These are phyloP conservation scores for Timandra comae DNA, from an alignment of 2,888 invertebrate genomes.

Conservation along the genomic window DNA sequence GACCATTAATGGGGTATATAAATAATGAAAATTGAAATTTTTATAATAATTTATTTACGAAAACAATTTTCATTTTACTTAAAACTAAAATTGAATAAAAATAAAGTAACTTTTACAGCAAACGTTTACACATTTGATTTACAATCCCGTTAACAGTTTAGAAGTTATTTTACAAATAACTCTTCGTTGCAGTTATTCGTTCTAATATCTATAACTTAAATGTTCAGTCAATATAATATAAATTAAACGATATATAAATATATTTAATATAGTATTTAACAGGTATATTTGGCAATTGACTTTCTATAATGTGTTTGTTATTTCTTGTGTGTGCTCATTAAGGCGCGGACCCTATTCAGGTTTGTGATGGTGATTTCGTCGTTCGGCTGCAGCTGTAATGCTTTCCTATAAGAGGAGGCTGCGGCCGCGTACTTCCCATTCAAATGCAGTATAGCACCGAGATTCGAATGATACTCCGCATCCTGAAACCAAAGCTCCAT, in stretches of 20 bases:
- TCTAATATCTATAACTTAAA: background rate
- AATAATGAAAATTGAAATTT: too few relatives aligned
- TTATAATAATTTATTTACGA: too few relatives aligned
- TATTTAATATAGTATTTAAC: slow-evolving; percentile 27
- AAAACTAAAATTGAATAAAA: too few relatives aligned
- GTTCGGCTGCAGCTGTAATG: slow-evolving; percentile 90
- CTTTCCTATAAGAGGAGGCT: slow-evolving; percentile 89
- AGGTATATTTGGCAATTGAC: slow-evolving; percentile 67
- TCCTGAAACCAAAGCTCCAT: slow-evolving; percentile 74
- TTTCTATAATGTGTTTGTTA: slow-evolving; percentile 42
- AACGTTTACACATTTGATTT: slow-evolving; percentile 8
- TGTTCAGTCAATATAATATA: background rate
- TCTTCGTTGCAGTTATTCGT: background rate
- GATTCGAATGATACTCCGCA: slow-evolving; percentile 93
- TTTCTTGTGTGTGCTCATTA: slow-evolving; percentile 59
- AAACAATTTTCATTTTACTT: too few relatives aligned
- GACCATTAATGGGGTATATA: background rate
- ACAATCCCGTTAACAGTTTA: background rate
- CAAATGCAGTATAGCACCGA: slow-evolving; percentile 95
- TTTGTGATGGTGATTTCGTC: slow-evolving; percentile 93
- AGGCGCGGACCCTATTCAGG: slow-evolving; percentile 77
- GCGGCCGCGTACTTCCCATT: slow-evolving; percentile 94
- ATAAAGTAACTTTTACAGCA: slow-evolving; percentile 1
- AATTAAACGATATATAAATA: too few relatives aligned
- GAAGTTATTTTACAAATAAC: slow-evolving; percentile 1